phyloP scores from a whole-genome alignment of 2,888 invertebrate species.

The Rhamnusium bicolor region DNA sequence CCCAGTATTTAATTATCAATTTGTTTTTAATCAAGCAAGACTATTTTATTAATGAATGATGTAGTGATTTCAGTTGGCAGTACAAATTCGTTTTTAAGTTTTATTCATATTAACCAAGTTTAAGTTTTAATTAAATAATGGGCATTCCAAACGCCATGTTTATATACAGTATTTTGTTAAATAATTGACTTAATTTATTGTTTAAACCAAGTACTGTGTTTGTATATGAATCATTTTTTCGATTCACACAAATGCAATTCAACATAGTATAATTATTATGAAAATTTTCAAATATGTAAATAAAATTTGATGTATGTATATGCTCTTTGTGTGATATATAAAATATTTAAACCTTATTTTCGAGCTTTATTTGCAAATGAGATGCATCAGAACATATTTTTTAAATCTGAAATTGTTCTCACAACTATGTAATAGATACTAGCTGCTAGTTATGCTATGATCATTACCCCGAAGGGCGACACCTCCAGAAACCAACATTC shows the following conservation, averaged over 20 bases:
- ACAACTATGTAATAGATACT: too few species aligned
- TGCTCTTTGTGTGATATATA: slow-evolving; percentile 72
- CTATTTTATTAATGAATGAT: slow-evolving; percentile 30
- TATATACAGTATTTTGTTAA: slow-evolving; percentile 53
- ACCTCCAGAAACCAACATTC: too few species aligned
- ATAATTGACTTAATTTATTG: slow-evolving; percentile 46
- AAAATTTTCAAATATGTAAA: slow-evolving; percentile 68
- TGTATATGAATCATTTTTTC: slow-evolving; percentile 52
- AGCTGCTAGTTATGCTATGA: too few species aligned
- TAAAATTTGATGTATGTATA: slow-evolving; percentile 72
- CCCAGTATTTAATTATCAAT: slow-evolving; percentile 46
- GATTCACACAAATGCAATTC: slow-evolving; percentile 56
- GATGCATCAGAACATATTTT: neutral
- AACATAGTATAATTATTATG: slow-evolving; percentile 62
- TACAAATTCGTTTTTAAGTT: slow-evolving; percentile 56
- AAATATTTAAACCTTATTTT: slow-evolving; percentile 68
- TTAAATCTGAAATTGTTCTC: too few species aligned
- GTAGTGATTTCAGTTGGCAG: slow-evolving; percentile 45
- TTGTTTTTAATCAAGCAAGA: slow-evolving; percentile 34
- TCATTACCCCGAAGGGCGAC: too few species aligned
- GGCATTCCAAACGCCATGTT: slow-evolving; percentile 51
- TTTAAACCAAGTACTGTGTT: slow-evolving; percentile 40
- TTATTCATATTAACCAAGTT: slow-evolving; percentile 19
- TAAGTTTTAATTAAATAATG: slow-evolving; percentile 39
- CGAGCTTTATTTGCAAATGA: slow-evolving; percentile 45